Base-by-base conservation (phyloP, 1,140 invertebrate genomes). In the Drosophila prosaltans region DNA sequence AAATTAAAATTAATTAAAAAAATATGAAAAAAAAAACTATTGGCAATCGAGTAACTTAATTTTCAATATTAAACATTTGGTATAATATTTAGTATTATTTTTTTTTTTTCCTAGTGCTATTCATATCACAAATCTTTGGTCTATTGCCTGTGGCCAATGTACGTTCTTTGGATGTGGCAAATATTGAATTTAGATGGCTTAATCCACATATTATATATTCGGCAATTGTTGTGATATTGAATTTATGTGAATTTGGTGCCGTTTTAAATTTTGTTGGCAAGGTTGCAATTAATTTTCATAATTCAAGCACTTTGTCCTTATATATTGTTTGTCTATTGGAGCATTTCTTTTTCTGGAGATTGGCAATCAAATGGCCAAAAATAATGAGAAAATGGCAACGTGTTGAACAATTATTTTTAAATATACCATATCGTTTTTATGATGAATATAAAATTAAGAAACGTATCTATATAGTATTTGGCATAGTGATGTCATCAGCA, bases 301-400 rank as follows among this genome's bases (percentile, higher is more conserved):
- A 69, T 5, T 85, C 86, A 24, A 91, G 90, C 63, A 72, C 83
- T 1, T 32, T 91, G 39, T 78, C 90, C 0, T 62, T 91, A 10
- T 91, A 83, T 58, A 65, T 85, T 24, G 86, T 91, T 6, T 91
- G 90, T 10, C 36, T 91, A 9, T 21, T 91, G 71, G 90, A 91
- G 66, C 90, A 91, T 48, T 7, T 92, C 4, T 88, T 78, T 69
- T 92, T 92, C 57, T 92, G 89, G 85, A 58, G 77, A 67, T 54
- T 92, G 72, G 91, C 91, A 3, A 55, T 71, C 5, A 80, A 80
- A 2, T 92, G 91, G 91, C 78, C 72, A 9, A 69, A 65, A 7
- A 86, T 92, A 1, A 91, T 92, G 74, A 54, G 60, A 0, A 59
- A 55, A 1, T 92, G 88, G 82, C 55, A 85, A 24, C 51, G 67